Evolutionary conservation across 2,888 invertebrate species (phyloP), one percentile per base, ranked within the genome.

Genomic region (Apamea epomidion): DNA sequence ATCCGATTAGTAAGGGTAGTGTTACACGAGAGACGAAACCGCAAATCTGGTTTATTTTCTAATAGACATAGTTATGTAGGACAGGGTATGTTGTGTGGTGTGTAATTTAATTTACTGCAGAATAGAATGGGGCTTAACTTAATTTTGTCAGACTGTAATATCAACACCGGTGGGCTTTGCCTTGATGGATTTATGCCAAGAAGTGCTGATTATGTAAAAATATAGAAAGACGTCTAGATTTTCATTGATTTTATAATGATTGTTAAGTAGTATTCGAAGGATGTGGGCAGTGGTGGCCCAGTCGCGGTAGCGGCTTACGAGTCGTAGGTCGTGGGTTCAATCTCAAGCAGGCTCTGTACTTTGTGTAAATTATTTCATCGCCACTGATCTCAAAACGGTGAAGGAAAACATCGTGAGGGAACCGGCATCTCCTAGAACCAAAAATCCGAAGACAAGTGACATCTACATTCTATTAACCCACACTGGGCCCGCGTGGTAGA

Each of bases 1-100:
- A 93, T 91, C 90, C 89, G 92, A 92, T 93, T 92, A 92, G 80
- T 25, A 79, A 86, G 91, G 88, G 81, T 92, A 88, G 77, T 80
- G 86, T 92, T 90, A 87, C 91, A 80, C 60, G 77, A 74, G 82
- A 88, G 76, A 80, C 81, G 87, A 76, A 81, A 84, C 85, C 84
- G 74, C 87, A 90, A 90, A 85, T 87, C 86, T 85, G 88, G 86
- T 89, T 83, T 78, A 76, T 78, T 81, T 73, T 78, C 25, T 78
- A 82, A 78, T 80, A 80, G 74, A 72, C 71, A 69, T 75, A 84
- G 76, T 83, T 83, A 78, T 86, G 78, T 45, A 60, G 21, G 42
- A 21, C 42, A 48, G 10, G 48, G 51, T 45, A 51, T 42, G 25
- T 58, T 69, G 37, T 68, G 74, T 48, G 29, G 7, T 37, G 14